phyloP scores from a whole-genome alignment of 2,888 invertebrate species.

The Acheta domesticus region DNA sequence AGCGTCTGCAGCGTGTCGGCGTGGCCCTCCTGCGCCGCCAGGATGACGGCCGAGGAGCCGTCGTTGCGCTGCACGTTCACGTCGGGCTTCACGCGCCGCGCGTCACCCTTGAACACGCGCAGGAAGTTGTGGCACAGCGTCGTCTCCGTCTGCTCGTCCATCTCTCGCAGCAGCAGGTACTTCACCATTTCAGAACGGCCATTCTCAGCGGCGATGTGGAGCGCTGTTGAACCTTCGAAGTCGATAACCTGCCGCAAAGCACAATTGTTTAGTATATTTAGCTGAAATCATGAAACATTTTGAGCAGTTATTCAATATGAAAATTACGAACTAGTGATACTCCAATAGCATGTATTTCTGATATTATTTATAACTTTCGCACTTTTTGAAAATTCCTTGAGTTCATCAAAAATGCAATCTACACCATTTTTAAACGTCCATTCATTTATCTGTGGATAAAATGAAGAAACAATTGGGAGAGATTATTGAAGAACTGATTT shows the following conservation, averaged over 20 bases:
- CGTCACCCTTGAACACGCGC: neutral
- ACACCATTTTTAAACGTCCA: no score
- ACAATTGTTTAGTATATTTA: no score
- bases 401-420: no score
- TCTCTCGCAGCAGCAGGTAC: neutral
- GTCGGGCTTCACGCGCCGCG: neutral
- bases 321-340: no score
- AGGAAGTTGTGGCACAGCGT: neutral
- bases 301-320: no score
- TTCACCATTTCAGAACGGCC: neutral
- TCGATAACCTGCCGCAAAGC: neutral
- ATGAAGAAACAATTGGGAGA: no score
- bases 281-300: no score
- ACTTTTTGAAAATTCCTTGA: no score
- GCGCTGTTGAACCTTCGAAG: neutral
- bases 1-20: neutral
- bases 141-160: neutral
- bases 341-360: no score
- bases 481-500: no score
- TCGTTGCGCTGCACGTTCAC: neutral
- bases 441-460: no score
- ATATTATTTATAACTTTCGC: no score
- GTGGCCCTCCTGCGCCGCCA: neutral
- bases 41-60: neutral
- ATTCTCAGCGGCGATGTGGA: neutral